Conservation (phyloP, 2,888 invertebrate genomes). For the Lamellibrachia columna region DNA sequence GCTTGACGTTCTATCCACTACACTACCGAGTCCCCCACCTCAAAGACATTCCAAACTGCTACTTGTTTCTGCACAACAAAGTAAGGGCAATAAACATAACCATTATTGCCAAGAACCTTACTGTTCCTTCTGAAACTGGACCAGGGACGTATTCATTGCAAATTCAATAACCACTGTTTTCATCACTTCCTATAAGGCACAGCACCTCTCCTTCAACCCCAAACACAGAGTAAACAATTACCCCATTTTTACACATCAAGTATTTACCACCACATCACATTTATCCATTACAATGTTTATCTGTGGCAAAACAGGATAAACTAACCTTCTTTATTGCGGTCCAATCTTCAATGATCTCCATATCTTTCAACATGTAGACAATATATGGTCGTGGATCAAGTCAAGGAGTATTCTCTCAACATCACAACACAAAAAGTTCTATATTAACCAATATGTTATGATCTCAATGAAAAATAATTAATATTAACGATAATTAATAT, state of each 20-base stretch:
- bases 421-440: background rate
- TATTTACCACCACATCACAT: background rate
- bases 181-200: too few species aligned
- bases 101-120: too few species aligned
- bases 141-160: too few species aligned
- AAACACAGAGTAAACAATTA: background rate
- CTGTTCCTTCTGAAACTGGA: too few species aligned
- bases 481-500: background rate
- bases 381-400: conserved; percentile 77
- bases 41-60: too few species aligned
- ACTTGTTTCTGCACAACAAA: too few species aligned
- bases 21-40: too few species aligned
- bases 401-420: conserved; percentile 37
- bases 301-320: conserved; percentile 21
- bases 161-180: too few species aligned
- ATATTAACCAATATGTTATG: background rate
- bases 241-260: background rate
- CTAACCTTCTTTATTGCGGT: conserved; percentile 81
- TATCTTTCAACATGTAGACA: conserved; percentile 92
- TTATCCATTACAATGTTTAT: background rate
- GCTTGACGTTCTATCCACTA: too few species aligned
- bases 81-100: too few species aligned
- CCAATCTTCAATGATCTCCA: conserved; percentile 96
- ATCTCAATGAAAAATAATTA: background rate
- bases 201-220: background rate